Base-by-base conservation (phyloP, 2,888 invertebrate species). In the Drosophila pseudotakahashii region DNA sequence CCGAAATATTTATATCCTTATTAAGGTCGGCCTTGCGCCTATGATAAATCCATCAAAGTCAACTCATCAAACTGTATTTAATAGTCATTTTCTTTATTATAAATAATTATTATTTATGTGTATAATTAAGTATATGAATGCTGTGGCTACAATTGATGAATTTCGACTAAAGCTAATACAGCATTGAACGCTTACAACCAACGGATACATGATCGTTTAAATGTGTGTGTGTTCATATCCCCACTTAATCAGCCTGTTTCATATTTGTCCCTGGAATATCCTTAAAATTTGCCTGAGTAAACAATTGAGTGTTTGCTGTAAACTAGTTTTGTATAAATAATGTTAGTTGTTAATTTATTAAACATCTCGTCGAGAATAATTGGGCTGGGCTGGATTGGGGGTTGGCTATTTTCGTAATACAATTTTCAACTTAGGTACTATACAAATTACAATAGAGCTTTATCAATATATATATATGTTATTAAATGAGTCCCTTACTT, bases 131-230 rank as follows among this genome's bases (percentile, higher is more conserved):
- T 63, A 57, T 61, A 34, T 51, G 66, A 30, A 64, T 36, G 60
- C 71, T 47, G 55, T 30, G 23, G 68, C 68, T 70, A 69, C 71
- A 58, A 37, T 48, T 48, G 48, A 63, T 64, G 66, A 71, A 52
- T 41, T 52, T 73, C 14, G 42, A 23, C 70, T 70, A 53, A 63
- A 66, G 52, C 63, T 63, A 76, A 55, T 72, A 73, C 71, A 80
- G 57, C 60, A 73, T 62, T 72, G 58, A 83, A 83, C 81, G 76
- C 48, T 83, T 81, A 80, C 87, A 80, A 86, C 78, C 81, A 78
- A 77, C 23, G 70, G 73, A 73, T 62, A 71, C 36, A 48, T 26
- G 10, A 50, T 32, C 13, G 13, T 26, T 58, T 26, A 7, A 26
- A 44, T 23, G 13, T 36, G 19, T 60, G 10, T 26, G 26, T 26